Evolutionary conservation across 1,140 invertebrate genomes (phyloP), one percentile per base, ranked within the genome.

Genomic region (Cotesia typhae): DNA sequence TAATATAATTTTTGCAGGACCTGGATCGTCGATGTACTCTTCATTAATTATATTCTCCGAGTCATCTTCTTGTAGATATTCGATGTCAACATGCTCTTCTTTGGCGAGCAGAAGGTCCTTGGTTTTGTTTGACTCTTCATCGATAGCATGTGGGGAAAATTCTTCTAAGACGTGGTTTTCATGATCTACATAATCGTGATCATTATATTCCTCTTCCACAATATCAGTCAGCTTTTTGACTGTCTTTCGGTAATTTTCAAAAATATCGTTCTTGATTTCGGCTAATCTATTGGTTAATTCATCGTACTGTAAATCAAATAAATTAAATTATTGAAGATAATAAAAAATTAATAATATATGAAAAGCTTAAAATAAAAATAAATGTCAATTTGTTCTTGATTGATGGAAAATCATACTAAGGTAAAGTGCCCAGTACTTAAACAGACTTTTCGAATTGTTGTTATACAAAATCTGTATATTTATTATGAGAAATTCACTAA

Each of bases 271-370:
- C 77, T 88, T 90, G 2, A 90, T 80, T 69, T 88, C 84, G 3
- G 79, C 72, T 51, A 90, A 63, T 77, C 87, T 87, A 78, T 71
- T 84, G 78, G 90, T 87, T 57, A 92, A 76, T 75, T 91, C 90
- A 76, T 91, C 90, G 47, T 89, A 85, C 86, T 92, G 52, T 5
- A 79, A 72, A 17, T 53, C 53, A 75, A 63, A 74, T 53, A 57
- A 67, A 60, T 20, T 71, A 72, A 67, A 12, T 55, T 55, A n/a
- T n/a, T 55, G n/a, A n/a, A 35, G 63, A 52, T 47, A 41, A 57
- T 28, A 70, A 70, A 59, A 36, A 38, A 60, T 12, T 36, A 64
- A 51, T 55, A 41, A 67, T n/a, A 73, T 66, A 41, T 67, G 4
- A 14, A 28, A 47, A 70, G 17, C 35, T 57, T 57, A 36, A 36